Conservation (phyloP, 2,888 invertebrate species). For the Agrilus biguttatus region DNA sequence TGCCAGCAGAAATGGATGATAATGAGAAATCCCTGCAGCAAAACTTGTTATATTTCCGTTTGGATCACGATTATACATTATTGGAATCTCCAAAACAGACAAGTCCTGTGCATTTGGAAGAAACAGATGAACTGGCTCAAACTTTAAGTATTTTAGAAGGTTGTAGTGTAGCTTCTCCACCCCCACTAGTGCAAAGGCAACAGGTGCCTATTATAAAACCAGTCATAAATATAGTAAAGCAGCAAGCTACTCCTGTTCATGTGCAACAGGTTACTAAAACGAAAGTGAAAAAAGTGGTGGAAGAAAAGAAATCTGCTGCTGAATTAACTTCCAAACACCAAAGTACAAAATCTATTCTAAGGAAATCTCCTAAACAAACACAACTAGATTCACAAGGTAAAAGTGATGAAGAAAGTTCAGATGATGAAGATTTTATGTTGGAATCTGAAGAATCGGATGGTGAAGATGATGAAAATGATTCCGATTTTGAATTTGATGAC, state of each 20-base stretch:
- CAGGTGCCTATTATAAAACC: slow-evolving; percentile 1
- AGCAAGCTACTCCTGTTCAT: slow-evolving; percentile 5
- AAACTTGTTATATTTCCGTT: slow-evolving; percentile 42
- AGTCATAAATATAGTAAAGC: slow-evolving; percentile 3
- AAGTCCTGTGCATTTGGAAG: slow-evolving; percentile 16
- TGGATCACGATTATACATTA: slow-evolving; percentile 73
- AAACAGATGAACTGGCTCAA: slow-evolving; percentile 26
- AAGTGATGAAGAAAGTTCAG: slow-evolving; percentile 35
- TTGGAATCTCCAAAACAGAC: slow-evolving; percentile 48
- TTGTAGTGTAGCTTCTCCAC: slow-evolving; percentile 9
- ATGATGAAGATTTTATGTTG: slow-evolving; percentile 34
- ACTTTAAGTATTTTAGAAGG: slow-evolving; percentile 28
- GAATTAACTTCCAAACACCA: slow-evolving; percentile 17
- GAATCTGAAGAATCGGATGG: slow-evolving; percentile 26
- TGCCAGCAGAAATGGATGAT: slow-evolving; percentile 36
- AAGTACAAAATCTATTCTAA: slow-evolving; percentile 18
- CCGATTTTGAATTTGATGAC: slow-evolving; percentile 31
- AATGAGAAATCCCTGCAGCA: slow-evolving; percentile 14
- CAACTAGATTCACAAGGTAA: background rate
- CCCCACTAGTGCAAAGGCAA: slow-evolving; percentile 6
- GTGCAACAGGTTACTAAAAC: slow-evolving; percentile 6
- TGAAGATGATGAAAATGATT: slow-evolving; percentile 35
- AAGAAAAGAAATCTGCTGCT: background rate
- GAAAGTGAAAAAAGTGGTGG: slow-evolving; percentile 3
- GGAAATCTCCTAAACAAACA: background rate